Percentiles rank a stretch among this genome's conserved stretches.
These are phyloP conservation scores for Notarius quadriscutis DNA, from an alignment of 2,113 vertebrate genomes.

Conservation along the genomic window DNA sequence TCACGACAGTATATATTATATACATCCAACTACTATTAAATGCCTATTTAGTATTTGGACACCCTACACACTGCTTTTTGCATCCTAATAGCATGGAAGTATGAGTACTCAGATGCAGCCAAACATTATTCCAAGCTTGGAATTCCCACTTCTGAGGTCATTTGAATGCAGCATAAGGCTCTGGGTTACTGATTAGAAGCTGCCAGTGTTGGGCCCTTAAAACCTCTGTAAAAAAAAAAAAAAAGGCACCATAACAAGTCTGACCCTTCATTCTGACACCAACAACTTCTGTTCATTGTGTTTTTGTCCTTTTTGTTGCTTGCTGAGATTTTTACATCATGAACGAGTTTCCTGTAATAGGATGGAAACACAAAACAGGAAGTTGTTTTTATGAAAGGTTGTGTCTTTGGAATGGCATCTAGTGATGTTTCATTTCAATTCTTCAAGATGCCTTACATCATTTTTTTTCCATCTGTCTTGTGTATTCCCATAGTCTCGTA, in stretches of 20 bases:
- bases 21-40: too few relatives aligned
- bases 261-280: background rate
- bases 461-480: constrained; percentile 1
- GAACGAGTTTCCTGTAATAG: background rate
- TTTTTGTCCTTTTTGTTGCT: background rate
- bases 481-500: background rate
- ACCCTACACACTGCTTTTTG: too few relatives aligned
- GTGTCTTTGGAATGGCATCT: background rate
- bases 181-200: background rate
- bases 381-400: background rate
- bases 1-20: too few relatives aligned
- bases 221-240: too few relatives aligned
- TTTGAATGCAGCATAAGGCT: background rate
- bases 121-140: background rate
- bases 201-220: background rate
- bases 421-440: background rate
- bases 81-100: too few relatives aligned
- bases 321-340: background rate
- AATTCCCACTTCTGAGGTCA: background rate
- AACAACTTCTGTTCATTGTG: background rate
- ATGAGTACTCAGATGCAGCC: too few relatives aligned
- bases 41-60: too few relatives aligned
- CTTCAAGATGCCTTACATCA: background rate
- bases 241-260: background rate
- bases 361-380: background rate